Base-by-base conservation (phyloP, 2,888 invertebrate species). In the Euplagia quadripunctaria region DNA sequence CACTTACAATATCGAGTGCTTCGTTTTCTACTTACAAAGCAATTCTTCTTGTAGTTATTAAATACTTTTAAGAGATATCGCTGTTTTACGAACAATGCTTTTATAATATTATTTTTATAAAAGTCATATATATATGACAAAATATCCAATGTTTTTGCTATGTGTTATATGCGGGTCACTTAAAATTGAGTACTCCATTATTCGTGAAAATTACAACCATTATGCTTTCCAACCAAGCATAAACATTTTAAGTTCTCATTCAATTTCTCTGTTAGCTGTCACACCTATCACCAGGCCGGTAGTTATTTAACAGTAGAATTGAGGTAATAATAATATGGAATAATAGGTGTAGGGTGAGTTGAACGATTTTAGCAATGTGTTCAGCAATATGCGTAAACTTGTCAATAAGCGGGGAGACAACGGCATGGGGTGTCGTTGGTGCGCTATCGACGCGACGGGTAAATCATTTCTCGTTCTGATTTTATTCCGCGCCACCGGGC, bases 401-500 rank as follows among this genome's bases (percentile, higher is more conserved):
- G 85, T 89, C 89, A 90, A 91, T 88, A 89, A 89, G 81, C 80
- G 83, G 83, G 85, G 82, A 86, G 82, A 85, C 83, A 85, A 79
- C 85, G 86, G 85, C 79, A 83, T 83, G 82, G 83, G 84, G 79
- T 83, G 83, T 89, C 88, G 87, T 85, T 87, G 86, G 85, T 83
- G 82, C 86, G 90, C 88, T 92, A 92, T 92, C 92, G 89, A 82
- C 83, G 88, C 92, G 89, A 82, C 83, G 88, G 88, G 90, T 92
- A 91, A 92, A 94, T 94, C 93, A 93, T 93, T 93, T 92, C 92
- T 91, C 91, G 91, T 91, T 92, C 86, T 90, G 93, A 93, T 93
- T 94, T 93, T 93, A 92, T 94, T 93, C 91, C 92, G 85, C 89
- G 79, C 88, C 92, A 87, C 79, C 85, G 89, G 81, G 85, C 83